A percentile compares a stretch with the other conserved stretches of the same genome.
phyloP scores from a whole-genome alignment of 2,797 vertebrate species.

The Acropternis orthonyx region DNA sequence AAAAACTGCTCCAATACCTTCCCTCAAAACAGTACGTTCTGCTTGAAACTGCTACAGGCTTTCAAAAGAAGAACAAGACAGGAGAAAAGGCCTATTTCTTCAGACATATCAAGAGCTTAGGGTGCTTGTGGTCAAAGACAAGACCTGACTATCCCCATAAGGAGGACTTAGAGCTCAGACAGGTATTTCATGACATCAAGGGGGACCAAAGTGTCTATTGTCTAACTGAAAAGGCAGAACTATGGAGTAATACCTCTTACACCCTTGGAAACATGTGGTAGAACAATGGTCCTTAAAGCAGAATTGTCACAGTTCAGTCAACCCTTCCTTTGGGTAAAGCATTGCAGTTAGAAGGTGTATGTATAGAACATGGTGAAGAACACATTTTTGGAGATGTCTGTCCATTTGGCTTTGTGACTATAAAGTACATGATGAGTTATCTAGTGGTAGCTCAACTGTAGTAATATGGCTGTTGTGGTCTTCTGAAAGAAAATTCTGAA shows the following conservation, averaged over 20 bases:
- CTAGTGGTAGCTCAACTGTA: neutral
- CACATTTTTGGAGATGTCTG: neutral
- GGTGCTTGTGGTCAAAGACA: neutral
- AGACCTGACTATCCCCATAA: neutral
- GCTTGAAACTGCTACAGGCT: neutral
- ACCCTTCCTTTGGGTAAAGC: neutral
- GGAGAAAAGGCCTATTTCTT: neutral
- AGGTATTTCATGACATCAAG: neutral
- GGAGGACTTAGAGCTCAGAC: neutral
- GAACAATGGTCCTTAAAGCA: neutral
- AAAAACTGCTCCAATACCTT: neutral
- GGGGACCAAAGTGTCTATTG: neutral
- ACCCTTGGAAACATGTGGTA: neutral
- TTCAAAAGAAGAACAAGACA: neutral
- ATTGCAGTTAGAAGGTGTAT: neutral
- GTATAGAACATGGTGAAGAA: neutral
- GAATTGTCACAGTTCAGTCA: neutral
- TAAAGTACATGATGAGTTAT: neutral
- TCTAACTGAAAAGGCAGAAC: neutral
- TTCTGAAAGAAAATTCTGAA: neutral
- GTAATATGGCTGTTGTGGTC: neutral
- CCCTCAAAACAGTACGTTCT: neutral
- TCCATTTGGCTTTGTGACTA: neutral
- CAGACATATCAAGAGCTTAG: accelerated
- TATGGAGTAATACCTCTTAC: neutral